These are phyloP conservation scores for Amblyornis subalaris DNA, from an alignment of 2,113 vertebrate species.

Conservation along the genomic window DNA sequence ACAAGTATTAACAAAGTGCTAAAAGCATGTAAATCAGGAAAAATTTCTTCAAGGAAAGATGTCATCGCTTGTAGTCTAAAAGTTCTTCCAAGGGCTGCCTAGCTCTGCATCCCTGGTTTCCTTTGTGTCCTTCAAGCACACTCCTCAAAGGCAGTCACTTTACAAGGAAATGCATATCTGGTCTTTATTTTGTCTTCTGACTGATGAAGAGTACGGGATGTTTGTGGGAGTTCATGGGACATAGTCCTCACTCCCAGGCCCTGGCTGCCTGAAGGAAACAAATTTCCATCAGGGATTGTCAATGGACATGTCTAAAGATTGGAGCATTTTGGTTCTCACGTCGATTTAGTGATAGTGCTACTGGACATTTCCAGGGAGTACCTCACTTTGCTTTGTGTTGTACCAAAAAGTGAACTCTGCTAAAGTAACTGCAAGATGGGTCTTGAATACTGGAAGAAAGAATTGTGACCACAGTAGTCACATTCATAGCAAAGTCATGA, in stretches of 20 bases:
- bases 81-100: background rate
- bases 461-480: background rate
- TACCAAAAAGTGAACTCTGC: background rate
- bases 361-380: background rate
- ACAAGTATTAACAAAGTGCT: background rate
- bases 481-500: background rate
- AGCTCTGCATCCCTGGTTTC: background rate
- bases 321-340: background rate
- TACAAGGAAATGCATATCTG: background rate
- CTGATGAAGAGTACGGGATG: background rate
- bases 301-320: background rate
- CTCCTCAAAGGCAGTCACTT: background rate
- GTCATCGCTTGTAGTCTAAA: background rate
- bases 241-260: background rate
- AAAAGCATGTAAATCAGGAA: background rate
- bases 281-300: background rate
- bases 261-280: background rate
- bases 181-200: background rate
- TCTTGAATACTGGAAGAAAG: background rate
- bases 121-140: fast-evolving
- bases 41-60: background rate
- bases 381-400: background rate
- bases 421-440: background rate
- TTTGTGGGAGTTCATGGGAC: background rate
- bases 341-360: background rate